Evolutionary conservation across 2,113 vertebrate genomes (phyloP).

Genomic region (Silurus asotus): DNA sequence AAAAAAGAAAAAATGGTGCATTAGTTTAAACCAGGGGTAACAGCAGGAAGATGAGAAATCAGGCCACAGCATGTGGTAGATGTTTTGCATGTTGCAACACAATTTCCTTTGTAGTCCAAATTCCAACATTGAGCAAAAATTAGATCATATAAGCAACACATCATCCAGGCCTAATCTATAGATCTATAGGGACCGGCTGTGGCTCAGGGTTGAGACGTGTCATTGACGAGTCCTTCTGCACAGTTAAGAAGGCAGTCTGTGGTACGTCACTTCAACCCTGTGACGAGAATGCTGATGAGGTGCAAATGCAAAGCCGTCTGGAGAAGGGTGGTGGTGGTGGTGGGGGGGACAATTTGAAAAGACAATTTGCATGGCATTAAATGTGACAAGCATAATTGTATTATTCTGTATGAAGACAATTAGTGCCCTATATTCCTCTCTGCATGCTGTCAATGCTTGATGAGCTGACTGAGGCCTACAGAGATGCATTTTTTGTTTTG

Average conservation of each 20-base stretch:
- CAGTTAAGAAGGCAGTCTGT: constrained; percentile 18
- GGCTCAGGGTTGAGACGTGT: not conserved
- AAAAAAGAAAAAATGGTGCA: not conserved
- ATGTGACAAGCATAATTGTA: not conserved
- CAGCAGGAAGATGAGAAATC: not conserved
- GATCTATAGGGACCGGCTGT: too few relatives aligned
- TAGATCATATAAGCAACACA: not conserved
- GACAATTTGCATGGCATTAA: constrained; percentile 2
- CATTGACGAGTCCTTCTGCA: not conserved
- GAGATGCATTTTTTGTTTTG: not conserved
- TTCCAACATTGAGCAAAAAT: not conserved
- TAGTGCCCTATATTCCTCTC: not conserved
- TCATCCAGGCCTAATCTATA: not conserved
- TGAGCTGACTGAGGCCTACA: not conserved
- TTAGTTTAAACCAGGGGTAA: not conserved
- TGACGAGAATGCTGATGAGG: constrained; percentile 40
- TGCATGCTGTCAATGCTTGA: not conserved
- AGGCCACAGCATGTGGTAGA: not conserved
- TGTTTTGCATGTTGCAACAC: not conserved
- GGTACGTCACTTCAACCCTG: constrained; percentile 21
- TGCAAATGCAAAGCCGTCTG: not conserved
- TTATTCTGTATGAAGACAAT: not conserved
- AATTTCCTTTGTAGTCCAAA: not conserved
- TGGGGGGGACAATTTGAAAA: not conserved
- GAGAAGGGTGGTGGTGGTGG: too few relatives aligned